Evolutionary conservation across 2,113 vertebrate species (phyloP).

Genomic region (Chlorodrepanis virens): DNA sequence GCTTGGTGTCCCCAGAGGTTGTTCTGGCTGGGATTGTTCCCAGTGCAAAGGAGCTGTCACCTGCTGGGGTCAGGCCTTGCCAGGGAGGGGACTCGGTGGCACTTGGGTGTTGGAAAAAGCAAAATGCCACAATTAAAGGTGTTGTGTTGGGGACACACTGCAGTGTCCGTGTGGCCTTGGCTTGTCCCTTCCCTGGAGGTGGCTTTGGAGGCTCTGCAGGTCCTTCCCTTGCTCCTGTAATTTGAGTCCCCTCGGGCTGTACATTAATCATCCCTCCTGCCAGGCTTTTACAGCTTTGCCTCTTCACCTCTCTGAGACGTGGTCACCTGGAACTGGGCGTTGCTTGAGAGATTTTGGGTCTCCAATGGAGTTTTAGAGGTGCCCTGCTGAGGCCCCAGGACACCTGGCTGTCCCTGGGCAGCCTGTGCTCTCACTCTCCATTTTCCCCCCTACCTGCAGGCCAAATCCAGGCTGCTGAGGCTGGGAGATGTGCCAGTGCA

Average conservation of each 20-base stretch:
- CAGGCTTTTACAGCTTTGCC: not conserved
- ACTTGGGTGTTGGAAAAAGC: not conserved
- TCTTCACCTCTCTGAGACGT: not conserved
- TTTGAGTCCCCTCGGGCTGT: not conserved
- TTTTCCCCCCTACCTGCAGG: not conserved
- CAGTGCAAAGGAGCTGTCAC: not conserved
- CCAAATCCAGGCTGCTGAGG: not conserved
- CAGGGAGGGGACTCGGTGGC: accelerated
- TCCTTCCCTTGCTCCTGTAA: not conserved
- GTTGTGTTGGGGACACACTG: accelerated
- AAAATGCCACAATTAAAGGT: not conserved
- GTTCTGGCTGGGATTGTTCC: not conserved
- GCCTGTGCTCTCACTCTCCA: accelerated
- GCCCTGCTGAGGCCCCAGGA: not conserved
- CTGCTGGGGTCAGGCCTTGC: accelerated
- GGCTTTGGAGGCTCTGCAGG: not conserved
- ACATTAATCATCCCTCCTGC: not conserved
- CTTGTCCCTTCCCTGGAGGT: not conserved
- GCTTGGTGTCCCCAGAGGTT: accelerated
- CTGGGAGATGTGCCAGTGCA: not conserved
- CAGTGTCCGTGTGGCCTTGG: accelerated
- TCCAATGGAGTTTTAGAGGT: accelerated
- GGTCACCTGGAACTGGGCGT: accelerated
- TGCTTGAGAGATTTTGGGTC: not conserved
- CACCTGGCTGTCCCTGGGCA: not conserved